A percentile compares a stretch with the other conserved stretches of the same genome.
These are phyloP conservation scores for Scaptomyza cyrtandrae DNA, from an alignment of 2,888 invertebrate species.

Conservation along the genomic window DNA sequence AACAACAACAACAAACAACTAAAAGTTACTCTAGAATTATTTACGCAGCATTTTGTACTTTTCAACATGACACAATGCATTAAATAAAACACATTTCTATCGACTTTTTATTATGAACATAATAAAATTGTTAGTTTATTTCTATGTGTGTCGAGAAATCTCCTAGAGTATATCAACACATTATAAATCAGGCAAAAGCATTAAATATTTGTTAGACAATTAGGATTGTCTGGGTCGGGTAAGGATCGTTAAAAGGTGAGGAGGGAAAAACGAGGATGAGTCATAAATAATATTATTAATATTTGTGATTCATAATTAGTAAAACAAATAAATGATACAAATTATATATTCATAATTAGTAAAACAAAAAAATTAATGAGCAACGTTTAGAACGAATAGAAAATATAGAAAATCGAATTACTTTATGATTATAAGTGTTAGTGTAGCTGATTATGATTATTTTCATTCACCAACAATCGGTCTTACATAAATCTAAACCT, in stretches of 20 bases:
- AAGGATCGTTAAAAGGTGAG: neutral
- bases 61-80: constrained; percentile 22
- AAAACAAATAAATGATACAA: too few relatives aligned
- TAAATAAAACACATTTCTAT: constrained; percentile 36
- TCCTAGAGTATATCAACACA: neutral
- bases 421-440: too few relatives aligned
- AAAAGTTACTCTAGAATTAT: constrained; percentile 11
- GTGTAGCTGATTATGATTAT: too few relatives aligned
- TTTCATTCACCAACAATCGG: too few relatives aligned
- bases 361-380: neutral
- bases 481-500: too few relatives aligned
- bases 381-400: neutral
- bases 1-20: constrained; percentile 14
- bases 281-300: neutral
- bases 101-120: constrained; percentile 31
- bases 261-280: neutral
- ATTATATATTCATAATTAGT: too few relatives aligned
- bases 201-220: neutral
- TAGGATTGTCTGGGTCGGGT: neutral
- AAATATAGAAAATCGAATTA: neutral
- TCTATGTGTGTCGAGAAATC: neutral
- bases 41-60: constrained; percentile 46
- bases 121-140: constrained; percentile 1
- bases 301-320: neutral
- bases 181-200: neutral